Percentiles rank a stretch among this genome's conserved stretches.
These are phyloP conservation scores for Lipophrys pholis DNA, from an alignment of 2,113 vertebrate species.

Conservation along the genomic window DNA sequence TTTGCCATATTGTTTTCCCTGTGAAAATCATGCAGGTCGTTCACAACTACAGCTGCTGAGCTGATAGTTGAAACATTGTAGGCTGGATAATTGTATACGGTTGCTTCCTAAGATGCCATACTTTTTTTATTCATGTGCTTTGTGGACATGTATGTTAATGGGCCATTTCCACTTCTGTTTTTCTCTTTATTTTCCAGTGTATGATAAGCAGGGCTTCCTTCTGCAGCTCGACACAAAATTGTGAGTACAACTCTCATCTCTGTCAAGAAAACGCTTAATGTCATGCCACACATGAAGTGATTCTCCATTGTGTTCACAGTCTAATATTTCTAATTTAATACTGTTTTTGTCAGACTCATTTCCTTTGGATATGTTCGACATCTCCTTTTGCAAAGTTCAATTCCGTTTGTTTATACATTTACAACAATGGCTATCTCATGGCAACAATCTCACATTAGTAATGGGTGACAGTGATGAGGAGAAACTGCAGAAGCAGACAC, in stretches of 20 bases:
- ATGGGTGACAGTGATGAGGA: no score
- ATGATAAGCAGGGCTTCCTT: slow-evolving; percentile 96
- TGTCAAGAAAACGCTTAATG: slow-evolving; percentile 12
- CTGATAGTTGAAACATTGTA: slow-evolving; percentile 57
- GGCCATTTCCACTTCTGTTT: slow-evolving; percentile 28
- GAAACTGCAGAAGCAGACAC: no score
- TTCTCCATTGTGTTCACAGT: not conserved
- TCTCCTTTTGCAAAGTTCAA: slow-evolving; percentile 20
- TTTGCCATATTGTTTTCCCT: slow-evolving; percentile 42
- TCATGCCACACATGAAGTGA: not conserved
- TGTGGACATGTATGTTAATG: slow-evolving; percentile 8
- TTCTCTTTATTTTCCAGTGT: slow-evolving; percentile 83
- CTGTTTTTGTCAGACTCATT: slow-evolving; percentile 23
- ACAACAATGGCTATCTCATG: no score
- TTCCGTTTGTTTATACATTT: no score
- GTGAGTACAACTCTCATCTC: slow-evolving; percentile 86
- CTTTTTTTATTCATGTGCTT: not conserved
- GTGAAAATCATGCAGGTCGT: slow-evolving; percentile 36
- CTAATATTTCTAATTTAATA: slow-evolving; percentile 6
- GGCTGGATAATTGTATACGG: slow-evolving; percentile 27
- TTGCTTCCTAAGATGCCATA: not conserved
- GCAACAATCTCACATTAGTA: no score
- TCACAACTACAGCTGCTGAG: slow-evolving; percentile 64
- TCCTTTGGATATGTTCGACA: slow-evolving; percentile 42
- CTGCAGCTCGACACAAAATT: slow-evolving; percentile 93